phyloP scores from a whole-genome alignment of 2,113 vertebrate species.

The Notiomystis cincta region DNA sequence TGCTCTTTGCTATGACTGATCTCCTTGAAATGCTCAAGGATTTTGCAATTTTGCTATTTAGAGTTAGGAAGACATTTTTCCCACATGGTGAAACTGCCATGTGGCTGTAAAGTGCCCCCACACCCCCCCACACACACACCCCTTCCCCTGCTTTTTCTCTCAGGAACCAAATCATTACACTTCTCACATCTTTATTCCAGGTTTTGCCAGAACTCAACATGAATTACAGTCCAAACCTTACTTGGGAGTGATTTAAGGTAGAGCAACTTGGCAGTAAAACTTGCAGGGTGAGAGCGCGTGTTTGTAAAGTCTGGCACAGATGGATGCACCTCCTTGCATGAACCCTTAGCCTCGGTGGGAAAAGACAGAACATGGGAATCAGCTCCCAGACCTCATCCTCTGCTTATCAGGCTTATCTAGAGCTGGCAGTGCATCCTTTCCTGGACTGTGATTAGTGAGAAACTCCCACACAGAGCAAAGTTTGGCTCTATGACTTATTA shows the following conservation, averaged over 20 bases:
- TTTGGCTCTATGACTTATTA: background rate
- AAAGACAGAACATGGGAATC: background rate
- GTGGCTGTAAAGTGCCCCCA: background rate
- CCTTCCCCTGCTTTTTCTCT: background rate
- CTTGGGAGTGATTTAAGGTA: slow-evolving; percentile 18
- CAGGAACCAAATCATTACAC: background rate
- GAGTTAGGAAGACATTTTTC: background rate
- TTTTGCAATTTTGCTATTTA: slow-evolving; percentile 17
- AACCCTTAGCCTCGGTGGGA: background rate
- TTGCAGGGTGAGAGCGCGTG: background rate
- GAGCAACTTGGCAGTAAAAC: background rate
- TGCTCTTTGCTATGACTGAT: background rate
- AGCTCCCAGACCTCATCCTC: background rate
- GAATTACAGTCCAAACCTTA: background rate
- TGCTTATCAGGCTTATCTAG: background rate
- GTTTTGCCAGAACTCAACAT: background rate
- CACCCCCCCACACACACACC: fast-evolving
- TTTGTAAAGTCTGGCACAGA: slow-evolving; percentile 24
- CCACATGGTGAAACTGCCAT: background rate
- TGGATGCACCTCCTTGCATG: background rate
- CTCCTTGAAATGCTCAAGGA: background rate
- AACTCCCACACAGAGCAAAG: background rate
- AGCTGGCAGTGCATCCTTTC: background rate
- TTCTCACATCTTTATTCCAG: background rate
- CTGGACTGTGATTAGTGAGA: background rate